Evolutionary conservation across 1,140 invertebrate species (phyloP).

Genomic region (Drosophila ercepeae): DNA sequence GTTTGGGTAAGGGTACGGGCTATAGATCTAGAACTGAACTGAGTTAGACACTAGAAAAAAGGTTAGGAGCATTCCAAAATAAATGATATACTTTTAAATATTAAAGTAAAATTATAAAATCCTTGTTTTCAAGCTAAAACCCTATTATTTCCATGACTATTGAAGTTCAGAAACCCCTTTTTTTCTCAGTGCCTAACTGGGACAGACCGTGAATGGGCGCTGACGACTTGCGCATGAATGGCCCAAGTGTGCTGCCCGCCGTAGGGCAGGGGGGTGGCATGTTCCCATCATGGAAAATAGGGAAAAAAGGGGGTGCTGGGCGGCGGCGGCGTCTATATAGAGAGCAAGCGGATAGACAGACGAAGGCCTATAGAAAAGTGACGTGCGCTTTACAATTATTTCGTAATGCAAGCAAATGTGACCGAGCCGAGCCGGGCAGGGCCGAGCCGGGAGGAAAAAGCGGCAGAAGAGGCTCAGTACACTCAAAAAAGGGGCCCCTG

Average conservation of each 20-base stretch:
- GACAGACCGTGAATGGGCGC: conserved; percentile 68
- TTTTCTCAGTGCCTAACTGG: conserved; percentile 33
- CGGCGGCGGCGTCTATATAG: conserved; percentile 24
- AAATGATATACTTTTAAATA: background rate
- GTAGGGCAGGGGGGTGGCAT: background rate
- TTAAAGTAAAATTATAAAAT: too few species aligned
- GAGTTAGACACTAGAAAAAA: conserved; percentile 11
- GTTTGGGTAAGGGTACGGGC: background rate
- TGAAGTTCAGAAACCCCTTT: background rate
- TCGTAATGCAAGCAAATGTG: conserved; percentile 80
- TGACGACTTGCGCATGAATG: conserved; percentile 80
- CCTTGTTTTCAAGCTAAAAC: too few species aligned
- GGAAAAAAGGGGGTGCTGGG: background rate
- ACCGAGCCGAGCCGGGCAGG: conserved; percentile 52
- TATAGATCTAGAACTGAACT: conserved; percentile 32
- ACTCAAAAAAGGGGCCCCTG: conserved; percentile 15
- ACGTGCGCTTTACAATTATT: conserved; percentile 81
- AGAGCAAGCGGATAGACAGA: conserved; percentile 52
- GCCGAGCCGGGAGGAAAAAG: conserved; percentile 32
- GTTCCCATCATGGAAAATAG: background rate
- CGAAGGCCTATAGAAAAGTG: conserved; percentile 80
- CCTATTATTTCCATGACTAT: too few species aligned
- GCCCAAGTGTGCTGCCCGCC: conserved; percentile 58
- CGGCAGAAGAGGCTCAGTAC: conserved; percentile 32
- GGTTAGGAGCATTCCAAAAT: background rate